Conservation (phyloP, 2,888 invertebrate species). For the Lithophane socia region DNA sequence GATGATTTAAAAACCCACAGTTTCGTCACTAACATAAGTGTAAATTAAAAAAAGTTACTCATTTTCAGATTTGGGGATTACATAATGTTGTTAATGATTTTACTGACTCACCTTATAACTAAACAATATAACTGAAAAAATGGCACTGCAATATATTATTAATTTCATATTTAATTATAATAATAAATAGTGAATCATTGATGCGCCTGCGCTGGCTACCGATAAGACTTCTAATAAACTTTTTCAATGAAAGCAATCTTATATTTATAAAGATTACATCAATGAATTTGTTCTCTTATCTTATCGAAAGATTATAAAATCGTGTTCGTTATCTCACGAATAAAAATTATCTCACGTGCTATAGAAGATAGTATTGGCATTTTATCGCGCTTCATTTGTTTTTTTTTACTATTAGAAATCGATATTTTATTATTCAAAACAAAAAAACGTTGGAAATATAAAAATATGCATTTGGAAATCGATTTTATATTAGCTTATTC, state of each 20-base stretch:
- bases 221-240: slow-evolving; percentile 31
- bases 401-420: not conserved
- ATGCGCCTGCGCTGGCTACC: slow-evolving; percentile 11
- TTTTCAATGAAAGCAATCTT: slow-evolving; percentile 38
- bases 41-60: too few species aligned
- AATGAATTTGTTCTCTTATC: slow-evolving; percentile 54
- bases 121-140: slow-evolving; percentile 58
- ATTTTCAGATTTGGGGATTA: too few species aligned
- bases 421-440: not conserved
- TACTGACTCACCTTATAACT: slow-evolving; percentile 64
- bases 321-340: too few species aligned
- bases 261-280: slow-evolving; percentile 56
- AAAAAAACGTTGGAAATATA: not conserved
- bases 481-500: not conserved
- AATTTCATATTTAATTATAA: slow-evolving; percentile 66
- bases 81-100: too few species aligned
- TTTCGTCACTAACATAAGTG: not conserved
- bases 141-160: slow-evolving; percentile 52
- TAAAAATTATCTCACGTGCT: slow-evolving; percentile 61
- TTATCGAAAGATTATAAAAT: slow-evolving; percentile 56
- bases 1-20: not conserved
- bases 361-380: not conserved
- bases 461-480: not conserved
- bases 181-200: slow-evolving; percentile 49
- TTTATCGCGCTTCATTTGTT: slow-evolving; percentile 28